Evolutionary conservation across 2,797 vertebrate genomes (phyloP).

Genomic region (Spondyliosoma cantharus): DNA sequence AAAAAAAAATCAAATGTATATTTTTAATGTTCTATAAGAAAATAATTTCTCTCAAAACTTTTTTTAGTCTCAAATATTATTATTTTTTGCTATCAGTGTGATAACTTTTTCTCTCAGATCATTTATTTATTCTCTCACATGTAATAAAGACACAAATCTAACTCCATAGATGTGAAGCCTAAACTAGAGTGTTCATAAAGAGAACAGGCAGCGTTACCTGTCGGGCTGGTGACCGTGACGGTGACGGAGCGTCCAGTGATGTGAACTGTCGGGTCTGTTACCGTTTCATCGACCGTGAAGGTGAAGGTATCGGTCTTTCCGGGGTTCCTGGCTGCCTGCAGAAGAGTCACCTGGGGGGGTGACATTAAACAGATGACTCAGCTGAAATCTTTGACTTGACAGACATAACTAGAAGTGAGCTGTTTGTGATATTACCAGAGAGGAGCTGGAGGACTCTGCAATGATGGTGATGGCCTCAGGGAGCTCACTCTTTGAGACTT

Average conservation of each 20-base stretch:
- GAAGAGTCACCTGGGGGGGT: conserved; percentile 70
- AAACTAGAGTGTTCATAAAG: neutral
- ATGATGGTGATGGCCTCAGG: conserved; percentile 64
- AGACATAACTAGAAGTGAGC: neutral
- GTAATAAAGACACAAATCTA: too few species aligned
- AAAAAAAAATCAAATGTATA: too few species aligned
- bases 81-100: too few species aligned
- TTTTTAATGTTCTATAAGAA: too few species aligned
- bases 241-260: conserved; percentile 55
- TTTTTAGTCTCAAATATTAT: too few species aligned
- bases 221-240: conserved; percentile 66
- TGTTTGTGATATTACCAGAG: conserved; percentile 66
- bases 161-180: neutral
- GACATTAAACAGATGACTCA: neutral
- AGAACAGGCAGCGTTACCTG: conserved; percentile 53
- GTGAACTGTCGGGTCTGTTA: conserved; percentile 60
- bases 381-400: neutral
- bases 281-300: conserved; percentile 61
- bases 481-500: conserved; percentile 69
- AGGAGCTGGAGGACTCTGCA: conserved; percentile 58
- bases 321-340: conserved; percentile 62
- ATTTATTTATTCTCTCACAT: too few species aligned
- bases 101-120: too few species aligned
- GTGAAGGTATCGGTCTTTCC: conserved; percentile 53
- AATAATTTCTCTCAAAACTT: too few species aligned